Conservation (phyloP, 37 sponge, comb jelly and placozoan species). For the Ephydatia muelleri region DNA sequence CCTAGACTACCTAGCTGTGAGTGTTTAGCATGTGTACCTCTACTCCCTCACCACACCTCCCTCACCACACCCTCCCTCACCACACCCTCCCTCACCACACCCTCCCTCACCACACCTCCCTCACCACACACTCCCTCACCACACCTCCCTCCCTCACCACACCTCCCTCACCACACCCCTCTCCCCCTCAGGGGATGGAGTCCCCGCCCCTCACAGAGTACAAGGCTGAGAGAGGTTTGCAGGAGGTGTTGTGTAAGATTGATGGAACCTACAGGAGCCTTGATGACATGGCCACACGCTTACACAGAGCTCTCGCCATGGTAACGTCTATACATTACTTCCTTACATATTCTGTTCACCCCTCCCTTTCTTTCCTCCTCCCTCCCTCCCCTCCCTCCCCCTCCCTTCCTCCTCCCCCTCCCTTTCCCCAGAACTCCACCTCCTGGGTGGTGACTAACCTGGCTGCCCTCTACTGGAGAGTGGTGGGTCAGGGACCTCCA, state of each 20-base stretch:
- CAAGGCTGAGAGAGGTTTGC: slow-evolving; percentile 63
- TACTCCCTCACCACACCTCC: not conserved
- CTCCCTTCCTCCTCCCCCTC: not conserved
- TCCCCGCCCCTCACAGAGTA: slow-evolving; percentile 45
- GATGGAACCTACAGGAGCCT: slow-evolving; percentile 27
- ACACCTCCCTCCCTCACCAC: not conserved
- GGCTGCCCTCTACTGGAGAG: slow-evolving; percentile 88
- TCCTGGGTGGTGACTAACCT: slow-evolving; percentile 75
- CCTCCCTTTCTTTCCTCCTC: too few relatives aligned
- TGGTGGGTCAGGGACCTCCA: slow-evolving; percentile 64
- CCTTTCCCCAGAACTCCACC: slow-evolving; percentile 34
- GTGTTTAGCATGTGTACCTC: not conserved
- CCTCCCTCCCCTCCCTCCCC: not conserved
- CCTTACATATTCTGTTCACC: too few relatives aligned
- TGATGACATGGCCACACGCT: slow-evolving; percentile 73
- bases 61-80: too few relatives aligned
- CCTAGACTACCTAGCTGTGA: slow-evolving; percentile 56
- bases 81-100: too few relatives aligned
- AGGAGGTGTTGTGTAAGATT: slow-evolving; percentile 52
- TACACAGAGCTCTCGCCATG: slow-evolving; percentile 65
- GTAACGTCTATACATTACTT: too few relatives aligned
- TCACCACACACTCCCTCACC: too few relatives aligned
- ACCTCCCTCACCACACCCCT: not conserved
- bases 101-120: too few relatives aligned
- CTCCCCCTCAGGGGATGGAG: slow-evolving; percentile 51